Base-by-base conservation (phyloP, 2,888 invertebrate genomes). In the Melitaea athalia region DNA sequence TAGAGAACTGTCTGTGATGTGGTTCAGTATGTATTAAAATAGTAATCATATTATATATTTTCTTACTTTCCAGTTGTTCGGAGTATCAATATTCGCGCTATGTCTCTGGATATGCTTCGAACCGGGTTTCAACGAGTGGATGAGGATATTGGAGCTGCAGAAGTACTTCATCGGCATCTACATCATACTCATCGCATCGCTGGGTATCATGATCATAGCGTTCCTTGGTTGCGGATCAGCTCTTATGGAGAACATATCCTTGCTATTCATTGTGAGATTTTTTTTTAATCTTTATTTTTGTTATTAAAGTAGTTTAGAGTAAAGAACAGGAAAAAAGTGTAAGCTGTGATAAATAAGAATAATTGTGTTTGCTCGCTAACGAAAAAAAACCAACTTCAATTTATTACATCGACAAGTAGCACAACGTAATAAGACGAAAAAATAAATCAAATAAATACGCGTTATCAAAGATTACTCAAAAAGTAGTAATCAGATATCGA, bases 211-310 rank as follows among this genome's bases (percentile, higher is more conserved):
- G 94, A 92, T 95, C 1, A 94, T 97, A 14, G 94, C 96, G 0
- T 96, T 98, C 85, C 85, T 97, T 61, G 97, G 98, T 45, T 98
- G 98, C 78, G 94, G 96, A 1, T 95, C 96, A n/a, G 96, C 97
- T 0, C 89, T 97, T 8, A 95, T 96, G 93, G 97, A 97, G 85
- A 95, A 95, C 77, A 91, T 94, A 0, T 66, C 94, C 64, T 94
- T 96, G 2, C 89, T 98, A 4, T 93, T 94, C 66, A 91, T 94
- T 67, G 98, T 98, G 92, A 95, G 95, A 93, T 64, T 14, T 6
- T 49, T 8, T 38, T 7, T 7, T 38, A 3, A 7, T 8, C 8
- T 38, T 7, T 38, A 24, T n/a, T n/a, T 49, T 10, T 7, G 8
- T 15, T 50, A 17, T 15, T 50, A 24, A 24, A 24, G 24, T 24